These are phyloP conservation scores for Lasioglossum pauxillum DNA, from an alignment of 2,888 invertebrate genomes.

Conservation along the genomic window DNA sequence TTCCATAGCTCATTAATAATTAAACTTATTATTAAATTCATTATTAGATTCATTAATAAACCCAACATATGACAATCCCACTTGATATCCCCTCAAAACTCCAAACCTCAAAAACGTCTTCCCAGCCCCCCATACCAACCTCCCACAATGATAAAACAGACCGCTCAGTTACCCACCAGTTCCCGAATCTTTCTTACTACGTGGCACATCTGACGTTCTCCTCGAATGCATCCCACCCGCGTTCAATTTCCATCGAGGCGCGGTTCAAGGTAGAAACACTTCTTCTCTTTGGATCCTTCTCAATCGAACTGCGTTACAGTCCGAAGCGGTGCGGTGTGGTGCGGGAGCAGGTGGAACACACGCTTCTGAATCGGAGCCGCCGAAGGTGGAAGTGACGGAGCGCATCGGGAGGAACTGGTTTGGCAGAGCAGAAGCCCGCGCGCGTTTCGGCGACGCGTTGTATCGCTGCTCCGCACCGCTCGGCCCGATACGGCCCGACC, in stretches of 20 bases:
- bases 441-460: background rate
- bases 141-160: no score
- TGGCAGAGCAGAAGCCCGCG: conserved; percentile 50
- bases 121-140: no score
- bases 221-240: conserved; percentile 7
- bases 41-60: no score
- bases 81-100: no score
- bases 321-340: background rate
- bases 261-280: conserved; percentile 43
- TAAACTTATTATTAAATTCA: no score
- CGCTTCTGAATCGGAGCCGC: conserved; percentile 54
- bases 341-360: conserved; percentile 65
- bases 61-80: no score
- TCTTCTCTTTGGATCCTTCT: conserved; percentile 28
- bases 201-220: background rate
- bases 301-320: no score
- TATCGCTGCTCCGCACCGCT: background rate
- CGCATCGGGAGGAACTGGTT: conserved; percentile 68
- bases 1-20: no score
- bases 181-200: no score
- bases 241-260: conserved; percentile 9
- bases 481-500: background rate
- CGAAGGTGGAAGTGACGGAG: conserved; percentile 62
- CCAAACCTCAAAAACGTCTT: no score
- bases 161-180: no score